Evolutionary conservation across 2,797 vertebrate genomes (phyloP), one percentile per base, ranked within the genome.

Genomic region (Takifugu ocellatus): DNA sequence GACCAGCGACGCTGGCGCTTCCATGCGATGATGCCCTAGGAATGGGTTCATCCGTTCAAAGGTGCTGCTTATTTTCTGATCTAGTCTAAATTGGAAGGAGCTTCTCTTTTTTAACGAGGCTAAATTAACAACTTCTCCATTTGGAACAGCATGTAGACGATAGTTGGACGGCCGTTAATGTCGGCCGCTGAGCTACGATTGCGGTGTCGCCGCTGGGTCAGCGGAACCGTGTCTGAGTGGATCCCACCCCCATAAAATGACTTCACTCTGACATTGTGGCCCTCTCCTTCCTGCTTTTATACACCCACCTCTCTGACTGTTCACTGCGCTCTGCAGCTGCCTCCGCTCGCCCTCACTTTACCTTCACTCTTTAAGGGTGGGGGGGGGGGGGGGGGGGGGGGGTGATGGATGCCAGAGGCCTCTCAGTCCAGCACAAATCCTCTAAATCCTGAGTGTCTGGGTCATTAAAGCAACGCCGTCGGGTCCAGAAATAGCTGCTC

Each of bases 381-480:
- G 27, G 3, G 2, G 3, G 2, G n/a, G 3, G 26, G 3, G 26
- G 3, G 26, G 3, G 26, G 3, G 26, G 3, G 27, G 5, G 31
- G 5, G 8, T 33, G 31, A 2, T 33, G 31, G 7, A 33, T 33
- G 31, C 8, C 31, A 5, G 39, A 79, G 63, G 78, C 57, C 66
- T 73, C 49, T 3, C 63, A 74, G 59, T 67, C 71, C 62, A 53
- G 56, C 61, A 50, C 65, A 12, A 61, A 66, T 64, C 70, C 50
- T 60, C 49, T 56, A 33, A 33, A 33, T 27, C 27, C 6, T 27
- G 27, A 21, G 50, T 72, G 59, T 47, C 14, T 9, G 59, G 16
- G 54, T 65, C 75, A 82, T 77, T 78, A 84, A 77, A 85, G 79
- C 77, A 72, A 80, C 79, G 71, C 76, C 80, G 73, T 78, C 68